Base-by-base conservation (phyloP, 2,113 vertebrate species). In the Sturnira hondurensis region DNA sequence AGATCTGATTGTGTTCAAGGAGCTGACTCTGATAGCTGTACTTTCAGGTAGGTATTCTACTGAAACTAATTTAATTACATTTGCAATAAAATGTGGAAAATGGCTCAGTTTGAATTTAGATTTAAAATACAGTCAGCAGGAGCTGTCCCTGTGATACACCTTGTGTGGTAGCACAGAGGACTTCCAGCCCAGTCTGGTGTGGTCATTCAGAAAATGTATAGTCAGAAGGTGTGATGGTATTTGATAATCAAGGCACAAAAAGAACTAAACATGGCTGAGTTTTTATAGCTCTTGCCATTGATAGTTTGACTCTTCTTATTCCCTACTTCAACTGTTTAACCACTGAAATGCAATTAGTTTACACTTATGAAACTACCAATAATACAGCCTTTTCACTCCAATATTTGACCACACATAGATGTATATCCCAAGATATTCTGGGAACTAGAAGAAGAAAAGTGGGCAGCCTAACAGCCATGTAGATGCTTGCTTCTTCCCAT, bases 91-190 rank as follows among this genome's bases (percentile, higher is more conserved):
- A 7, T 11, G 22, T 86, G 41, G 38, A 71, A 71, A 83, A 67
- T 33, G 33, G 84, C 17, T 54, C 17, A 38, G 12, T 68, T 85
- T 94, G n/a, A 78, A 91, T 61, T 78, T 80, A 83, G 76, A 52
- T 94, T 86, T 93, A 77, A 96, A 82, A 83, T 90, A 20, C 24
- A 76, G 16, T 80, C 20, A n/a, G 12, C 87, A 90, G 52, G 68
- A 77, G 22, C 38, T 13, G 11, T 54, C 78, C 84, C 52, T 67
- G 22, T 67, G 56, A 65, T 76, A 86, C 0, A 33, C 41, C 38
- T 41, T 76, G 43, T 90, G 26, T 65, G 16, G 36, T 73, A 84
- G 54, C n/a, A 24, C 20, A 43, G 67, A 67, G 50, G 52, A 86
- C 33, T 77, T 67, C 41, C n/a, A 65, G 56, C 52, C 36, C 52